A percentile compares a stretch with the other conserved stretches of the same genome.
phyloP scores from a whole-genome alignment of 2,113 vertebrate genomes.

The Elaphurus davidianus region DNA sequence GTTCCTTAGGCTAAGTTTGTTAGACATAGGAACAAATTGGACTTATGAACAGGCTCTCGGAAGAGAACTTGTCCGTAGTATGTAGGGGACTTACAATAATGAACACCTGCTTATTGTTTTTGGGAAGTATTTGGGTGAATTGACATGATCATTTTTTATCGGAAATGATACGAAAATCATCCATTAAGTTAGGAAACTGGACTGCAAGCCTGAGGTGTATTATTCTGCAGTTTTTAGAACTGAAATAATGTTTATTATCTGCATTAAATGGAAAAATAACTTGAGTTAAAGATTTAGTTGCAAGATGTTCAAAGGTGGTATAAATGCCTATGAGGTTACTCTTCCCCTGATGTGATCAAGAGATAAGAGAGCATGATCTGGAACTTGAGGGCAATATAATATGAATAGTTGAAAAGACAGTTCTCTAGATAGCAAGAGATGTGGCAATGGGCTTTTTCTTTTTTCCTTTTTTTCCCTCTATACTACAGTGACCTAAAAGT shows the following conservation, averaged over 20 bases:
- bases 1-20: neutral
- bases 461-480: neutral
- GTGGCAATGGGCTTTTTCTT: neutral
- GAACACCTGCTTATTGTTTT: neutral
- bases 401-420: neutral
- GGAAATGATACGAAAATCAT: neutral
- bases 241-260: neutral
- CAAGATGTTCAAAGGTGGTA: neutral
- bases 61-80: neutral
- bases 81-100: neutral
- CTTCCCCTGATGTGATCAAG: neutral
- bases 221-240: neutral
- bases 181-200: neutral
- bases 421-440: neutral
- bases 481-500: neutral
- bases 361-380: neutral
- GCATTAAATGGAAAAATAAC: neutral
- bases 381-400: neutral
- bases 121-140: neutral
- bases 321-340: neutral
- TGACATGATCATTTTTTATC: neutral
- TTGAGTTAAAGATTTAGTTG: neutral
- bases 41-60: neutral
- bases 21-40: neutral
- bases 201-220: neutral